Percentiles rank a stretch among this genome's conserved stretches.
These are phyloP conservation scores for Euphonia xanthogaster DNA, from an alignment of 2,797 vertebrate species.

Conservation along the genomic window DNA sequence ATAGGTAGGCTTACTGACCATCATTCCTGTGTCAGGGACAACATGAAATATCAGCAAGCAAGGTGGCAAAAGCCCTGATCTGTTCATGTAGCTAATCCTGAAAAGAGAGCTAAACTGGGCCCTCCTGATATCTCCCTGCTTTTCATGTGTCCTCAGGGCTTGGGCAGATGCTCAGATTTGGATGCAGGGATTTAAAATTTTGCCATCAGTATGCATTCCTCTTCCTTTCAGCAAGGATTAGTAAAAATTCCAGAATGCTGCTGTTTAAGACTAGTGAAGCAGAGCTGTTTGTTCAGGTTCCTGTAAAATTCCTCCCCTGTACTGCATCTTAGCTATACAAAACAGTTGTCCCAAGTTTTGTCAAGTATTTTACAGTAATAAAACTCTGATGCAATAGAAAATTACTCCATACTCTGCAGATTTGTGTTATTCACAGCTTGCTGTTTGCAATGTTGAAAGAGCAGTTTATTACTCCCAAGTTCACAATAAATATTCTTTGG, in stretches of 20 bases:
- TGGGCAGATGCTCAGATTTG: neutral
- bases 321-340: neutral
- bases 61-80: neutral
- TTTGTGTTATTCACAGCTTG: neutral
- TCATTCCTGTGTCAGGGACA: neutral
- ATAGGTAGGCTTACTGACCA: neutral
- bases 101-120: neutral
- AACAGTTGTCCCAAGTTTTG: neutral
- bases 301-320: neutral
- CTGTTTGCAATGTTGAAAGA: neutral
- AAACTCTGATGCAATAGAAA: neutral
- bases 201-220: neutral
- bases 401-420: neutral
- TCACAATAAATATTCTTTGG: neutral
- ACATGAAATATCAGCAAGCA: neutral
- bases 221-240: neutral
- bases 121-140: neutral
- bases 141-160: neutral
- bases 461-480: neutral
- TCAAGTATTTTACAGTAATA: neutral
- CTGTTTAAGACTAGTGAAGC: neutral
- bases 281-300: neutral
- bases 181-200: neutral
- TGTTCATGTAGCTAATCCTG: neutral
- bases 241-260: neutral